Percentiles rank a stretch among this genome's conserved stretches.
Evolutionary conservation across 1,140 invertebrate species (phyloP).

Genomic region (Mya arenaria): DNA sequence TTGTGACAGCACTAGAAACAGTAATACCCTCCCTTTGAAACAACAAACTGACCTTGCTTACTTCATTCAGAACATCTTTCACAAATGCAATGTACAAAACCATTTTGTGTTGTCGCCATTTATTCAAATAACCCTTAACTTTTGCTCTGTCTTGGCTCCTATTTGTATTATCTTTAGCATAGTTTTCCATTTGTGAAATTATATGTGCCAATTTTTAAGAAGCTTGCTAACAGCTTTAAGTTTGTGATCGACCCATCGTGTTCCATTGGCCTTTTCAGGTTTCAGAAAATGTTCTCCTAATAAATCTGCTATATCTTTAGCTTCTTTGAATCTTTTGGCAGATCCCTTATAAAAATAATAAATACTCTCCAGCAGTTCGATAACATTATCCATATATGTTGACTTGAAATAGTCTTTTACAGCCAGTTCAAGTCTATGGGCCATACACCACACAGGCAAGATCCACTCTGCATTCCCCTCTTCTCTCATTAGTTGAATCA

Average conservation of each 20-base stretch:
- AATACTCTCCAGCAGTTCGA: not conserved
- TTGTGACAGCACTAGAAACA: slow-evolving; percentile 43
- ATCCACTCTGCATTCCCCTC: not conserved
- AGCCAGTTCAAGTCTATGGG: slow-evolving; percentile 23
- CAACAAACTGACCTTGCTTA: slow-evolving; percentile 30
- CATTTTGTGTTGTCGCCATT: slow-evolving; percentile 34
- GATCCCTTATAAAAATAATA: slow-evolving; percentile 29
- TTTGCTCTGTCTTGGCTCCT: not conserved
- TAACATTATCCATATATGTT: slow-evolving; percentile 8
- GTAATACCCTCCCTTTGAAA: slow-evolving; percentile 56
- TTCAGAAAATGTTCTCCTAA: slow-evolving; percentile 10
- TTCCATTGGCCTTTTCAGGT: slow-evolving; percentile 24
- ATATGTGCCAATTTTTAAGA: slow-evolving; percentile 9
- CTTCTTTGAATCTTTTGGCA: slow-evolving; percentile 15
- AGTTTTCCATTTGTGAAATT: not conserved
- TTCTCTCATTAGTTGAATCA: not conserved
- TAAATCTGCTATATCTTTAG: slow-evolving; percentile 4
- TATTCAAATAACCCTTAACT: not conserved
- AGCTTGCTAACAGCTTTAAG: slow-evolving; percentile 9
- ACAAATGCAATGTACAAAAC: slow-evolving; percentile 43
- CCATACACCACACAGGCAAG: not conserved
- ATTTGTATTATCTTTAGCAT: not conserved
- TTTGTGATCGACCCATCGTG: slow-evolving; percentile 31
- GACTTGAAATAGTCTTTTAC: slow-evolving; percentile 17
- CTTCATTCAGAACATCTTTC: slow-evolving; percentile 46